A percentile compares a stretch with the other conserved stretches of the same genome.
Conservation (phyloP, 2,888 invertebrate genomes). For the Miltochrista miniata region DNA sequence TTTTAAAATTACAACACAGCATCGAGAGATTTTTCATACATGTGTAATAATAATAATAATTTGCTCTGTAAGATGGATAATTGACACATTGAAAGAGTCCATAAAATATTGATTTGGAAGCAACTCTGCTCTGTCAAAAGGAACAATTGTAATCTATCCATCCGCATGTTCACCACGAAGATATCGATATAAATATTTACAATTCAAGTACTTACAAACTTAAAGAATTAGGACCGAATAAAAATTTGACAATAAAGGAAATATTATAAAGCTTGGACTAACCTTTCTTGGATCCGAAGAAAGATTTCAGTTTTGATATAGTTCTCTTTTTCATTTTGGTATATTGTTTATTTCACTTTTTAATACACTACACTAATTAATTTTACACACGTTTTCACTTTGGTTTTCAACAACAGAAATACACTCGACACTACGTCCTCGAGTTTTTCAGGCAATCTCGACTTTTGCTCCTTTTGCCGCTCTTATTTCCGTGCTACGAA, state of each 20-base stretch:
- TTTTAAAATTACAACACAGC: no score
- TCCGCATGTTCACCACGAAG: no score
- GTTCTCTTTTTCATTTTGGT: slow-evolving; percentile 75
- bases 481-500: slow-evolving; percentile 84
- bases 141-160: no score
- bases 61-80: no score
- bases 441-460: slow-evolving; percentile 47
- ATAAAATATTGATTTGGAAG: no score
- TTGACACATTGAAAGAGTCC: no score
- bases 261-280: slow-evolving; percentile 12
- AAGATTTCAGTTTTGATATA: slow-evolving; percentile 73
- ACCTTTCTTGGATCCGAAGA: slow-evolving; percentile 78
- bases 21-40: no score
- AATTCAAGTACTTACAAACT: no score
- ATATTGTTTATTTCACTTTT: slow-evolving; percentile 17
- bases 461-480: slow-evolving; percentile 78
- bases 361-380: slow-evolving; percentile 44
- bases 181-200: no score
- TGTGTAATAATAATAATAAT: neutral
- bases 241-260: no score
- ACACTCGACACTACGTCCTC: slow-evolving; percentile 73
- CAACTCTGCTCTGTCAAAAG: no score
- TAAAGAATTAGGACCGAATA: no score
- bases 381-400: slow-evolving; percentile 59
- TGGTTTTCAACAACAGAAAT: slow-evolving; percentile 74